phyloP scores from a whole-genome alignment of 2,888 invertebrate species.

The Volucella zonaria region DNA sequence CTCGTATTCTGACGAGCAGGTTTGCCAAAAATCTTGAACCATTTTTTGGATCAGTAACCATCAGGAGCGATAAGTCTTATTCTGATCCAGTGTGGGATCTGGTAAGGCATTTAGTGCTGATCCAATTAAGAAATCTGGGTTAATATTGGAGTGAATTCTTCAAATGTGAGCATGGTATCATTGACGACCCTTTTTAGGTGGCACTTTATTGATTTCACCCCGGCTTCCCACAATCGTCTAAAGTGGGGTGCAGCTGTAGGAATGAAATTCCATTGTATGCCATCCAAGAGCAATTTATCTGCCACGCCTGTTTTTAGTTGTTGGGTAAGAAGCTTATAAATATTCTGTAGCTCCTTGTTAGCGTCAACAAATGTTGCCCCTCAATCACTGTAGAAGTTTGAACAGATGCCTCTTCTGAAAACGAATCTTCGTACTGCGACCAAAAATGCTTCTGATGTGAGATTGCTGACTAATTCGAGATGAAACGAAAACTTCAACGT shows the following conservation, averaged over 20 bases:
- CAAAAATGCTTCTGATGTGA: constrained; percentile 10
- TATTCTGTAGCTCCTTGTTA: constrained; percentile 4
- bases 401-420: background rate
- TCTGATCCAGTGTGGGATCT: too few species aligned
- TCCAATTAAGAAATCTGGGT: too few species aligned
- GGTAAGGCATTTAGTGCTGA: too few species aligned
- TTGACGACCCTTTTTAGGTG: too few species aligned
- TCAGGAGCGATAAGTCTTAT: too few species aligned
- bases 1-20: too few species aligned
- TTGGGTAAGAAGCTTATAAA: background rate
- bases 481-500: constrained; percentile 2
- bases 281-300: constrained; percentile 5
- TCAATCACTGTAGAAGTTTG: background rate
- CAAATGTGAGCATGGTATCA: too few species aligned
- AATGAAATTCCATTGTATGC: constrained; percentile 21
- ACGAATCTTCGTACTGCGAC: constrained; percentile 4
- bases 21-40: too few species aligned
- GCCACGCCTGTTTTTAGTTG: background rate
- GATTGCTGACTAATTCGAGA: constrained; percentile 9
- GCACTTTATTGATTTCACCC: too few species aligned
- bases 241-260: constrained; percentile 2
- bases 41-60: too few species aligned
- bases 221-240: background rate
- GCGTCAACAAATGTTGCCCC: background rate
- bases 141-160: too few species aligned